Base-by-base conservation (phyloP, 1,140 invertebrate species). In the Macrostomum lignano region DNA sequence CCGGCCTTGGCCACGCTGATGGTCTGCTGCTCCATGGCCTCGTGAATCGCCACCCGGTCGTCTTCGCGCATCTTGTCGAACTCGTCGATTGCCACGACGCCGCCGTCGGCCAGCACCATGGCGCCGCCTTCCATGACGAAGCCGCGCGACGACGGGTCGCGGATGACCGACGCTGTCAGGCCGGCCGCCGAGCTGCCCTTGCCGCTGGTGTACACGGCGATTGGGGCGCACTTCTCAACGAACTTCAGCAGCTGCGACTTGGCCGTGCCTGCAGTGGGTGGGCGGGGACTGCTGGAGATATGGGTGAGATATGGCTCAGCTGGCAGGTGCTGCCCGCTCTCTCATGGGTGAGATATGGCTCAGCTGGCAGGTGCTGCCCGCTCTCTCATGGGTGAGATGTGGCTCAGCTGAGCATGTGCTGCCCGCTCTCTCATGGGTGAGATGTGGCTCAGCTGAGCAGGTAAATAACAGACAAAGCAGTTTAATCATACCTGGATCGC, bases 41-140 rank as follows among this genome's bases (percentile, higher is more conserved):
- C 91, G 49, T 98, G 91, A 52, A 98, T 98, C 13, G 88, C 88
- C 2, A 96, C 88, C 42, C 88, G 64, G 54, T 98, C 91, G 52
- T 96, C 86, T 60, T 98, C 88, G 40, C 79, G 67, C 91, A 98
- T 98, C 62, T 98, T 98, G 58, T 98, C 91, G 60, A 98, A 98
- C 55, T 98, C 91, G 54, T 98, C 91, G 53, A 98, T 98, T 51
- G 88, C 98, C 1, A 96, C 86, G 7, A 94, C 82, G 22, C 91
- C 91, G 21, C 86, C 86, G 62, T 98, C 91, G 17, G 91, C 91
- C 21, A 98, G 57, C 2, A 98, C 91, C 88, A 98, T 96, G 6
- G 91, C 91, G 21, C 91, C 91, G 21, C 91, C 91, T 63, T 98
- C 88, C 75, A 98, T 84, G 3, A 96, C 70, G 58, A 96, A 98